Evolutionary conservation across 2,113 vertebrate genomes (phyloP), one percentile per base, ranked within the genome.

Genomic region (Psilopogon haemacephalus): DNA sequence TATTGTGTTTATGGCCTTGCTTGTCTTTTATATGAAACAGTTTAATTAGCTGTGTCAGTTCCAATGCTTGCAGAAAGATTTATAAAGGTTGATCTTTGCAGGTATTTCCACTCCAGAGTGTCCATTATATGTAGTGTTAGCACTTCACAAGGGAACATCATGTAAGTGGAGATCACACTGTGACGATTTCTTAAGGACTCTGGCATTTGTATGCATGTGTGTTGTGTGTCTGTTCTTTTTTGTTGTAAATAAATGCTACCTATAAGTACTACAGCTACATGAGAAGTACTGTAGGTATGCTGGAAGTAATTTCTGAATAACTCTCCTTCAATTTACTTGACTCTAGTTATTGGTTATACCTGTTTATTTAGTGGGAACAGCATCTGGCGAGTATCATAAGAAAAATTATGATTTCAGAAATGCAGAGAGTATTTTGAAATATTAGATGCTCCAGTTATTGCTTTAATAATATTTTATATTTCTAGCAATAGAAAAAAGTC

Each of bases 1-100:
- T 90, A 3, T 62, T 18, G n/a, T 82, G 80, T 97, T 97, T 96
- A 96, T 95, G 90, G 92, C 86, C 93, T 91, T 77, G 55, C n/a
- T 44, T 52, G 85, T 88, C 93, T 84, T 62, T 88, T 84, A 79
- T 68, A 88, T 91, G 84, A 79, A 69, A 72, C 85, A 58, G n/a
- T 87, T 91, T 88, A 96, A 96, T 96, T 94, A 85, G 74, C 80
- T 95, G 69, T 92, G 87, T 70, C 90, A 54, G 40, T 82, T 94
- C 71, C 73, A 91, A 62, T 70, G 77, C 80, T 86, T 93, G 72
- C 40, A 78, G 70, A 70, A 86, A 65, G 92, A 94, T 90, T 95
- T 96, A 92, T 86, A 91, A 6, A 72, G 65, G 77, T 60, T 88
- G 83, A 84, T 96, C 72, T 90, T 71, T 84, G 82, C 75, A 89